Base-by-base conservation (phyloP, 2,797 vertebrate species). In the Anomalospiza imberbis region DNA sequence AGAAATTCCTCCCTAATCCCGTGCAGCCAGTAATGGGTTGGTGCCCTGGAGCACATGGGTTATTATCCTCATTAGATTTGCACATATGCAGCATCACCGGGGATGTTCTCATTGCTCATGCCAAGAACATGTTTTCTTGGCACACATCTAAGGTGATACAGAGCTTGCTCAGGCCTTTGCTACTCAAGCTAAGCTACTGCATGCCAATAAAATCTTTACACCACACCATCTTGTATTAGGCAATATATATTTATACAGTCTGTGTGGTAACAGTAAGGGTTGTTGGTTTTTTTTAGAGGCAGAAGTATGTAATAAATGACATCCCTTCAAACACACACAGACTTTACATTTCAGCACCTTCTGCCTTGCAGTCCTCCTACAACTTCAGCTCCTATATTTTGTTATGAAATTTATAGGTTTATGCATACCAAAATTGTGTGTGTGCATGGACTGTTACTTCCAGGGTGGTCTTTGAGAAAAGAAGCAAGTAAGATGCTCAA, bases 381-480 rank as follows among this genome's bases (percentile, higher is more conserved):
- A 96, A 93, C 67, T 88, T 93, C 95, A 74, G 87, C 91, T 95
- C 75, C 94, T 94, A 91, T 93, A 89, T 95, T 95, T 93, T 93
- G 89, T 95, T 94, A 95, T 96, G 95, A 95, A 95, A 96, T 95
- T 85, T 96, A 96, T 95, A 95, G 76, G 91, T 94, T 95, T 93
- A 83, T 94, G 87, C 93, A 95, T 95, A 95, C 94, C 94, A 95
- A 97, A 96, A 94, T 87, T 89, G 86, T 84, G 85, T 91, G 86
- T 76, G 94, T 86, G 95, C 77, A 93, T 57, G 55, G 67, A 95
- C 93, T 94, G 85, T 47, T 89, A 89, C 93, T 34, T 12, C 85
- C 96, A 95, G 96, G 96, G 97, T 97, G 97, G 97, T 97, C 96
- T 94, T 89, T 81, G 74, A 91, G 90, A 83, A 96, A 93, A 95